Evolutionary conservation across 2,888 invertebrate species (phyloP), one percentile per base, ranked within the genome.

Genomic region (Liodrosophila aerea): DNA sequence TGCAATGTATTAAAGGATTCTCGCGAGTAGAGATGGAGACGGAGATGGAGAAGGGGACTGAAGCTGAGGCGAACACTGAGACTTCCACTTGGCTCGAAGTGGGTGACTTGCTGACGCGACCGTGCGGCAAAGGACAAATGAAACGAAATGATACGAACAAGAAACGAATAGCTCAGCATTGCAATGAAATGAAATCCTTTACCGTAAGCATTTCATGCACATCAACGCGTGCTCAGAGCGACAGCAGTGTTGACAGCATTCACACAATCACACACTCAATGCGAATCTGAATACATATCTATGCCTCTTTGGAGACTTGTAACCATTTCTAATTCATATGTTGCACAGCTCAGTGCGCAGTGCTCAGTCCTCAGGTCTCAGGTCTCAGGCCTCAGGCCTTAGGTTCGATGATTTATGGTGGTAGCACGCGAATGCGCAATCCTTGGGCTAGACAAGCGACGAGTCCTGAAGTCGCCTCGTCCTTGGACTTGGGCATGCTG

Each of bases 151-250:
- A 56, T 54, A 49, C 39, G 51, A 53, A 53, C 44, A 13, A n/a
- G 41, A 34, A 45, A 54, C 22, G 22, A 22, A 22, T 22, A 5
- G 22, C 22, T 4, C 2, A 9, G 30, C 13, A 62, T 57, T 18
- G 64, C 50, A 77, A 73, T 71, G 71, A 72, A 78, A 70, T 78
- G 72, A 68, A 85, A 86, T 85, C 76, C 83, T 86, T 85, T 85
- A 72, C 84, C 85, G 73, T 82, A 87, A 80, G 76, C 85, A 85
- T 86, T 88, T 88, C 74, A 84, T 84, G 87, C 86, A 81, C 84
- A 70, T 82, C 82, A 82, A 81, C 84, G 84, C 84, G 81, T 81
- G 73, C 78, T 62, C 64, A 62, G 44, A 50, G 62, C 64, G 78
- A 67, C 74, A 69, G 53, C 41, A 33, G 64, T 61, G 76, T 68